These are phyloP conservation scores for Stichopus horrens DNA, from an alignment of 53 echinoderm and acorn worm species.

Conservation along the genomic window DNA sequence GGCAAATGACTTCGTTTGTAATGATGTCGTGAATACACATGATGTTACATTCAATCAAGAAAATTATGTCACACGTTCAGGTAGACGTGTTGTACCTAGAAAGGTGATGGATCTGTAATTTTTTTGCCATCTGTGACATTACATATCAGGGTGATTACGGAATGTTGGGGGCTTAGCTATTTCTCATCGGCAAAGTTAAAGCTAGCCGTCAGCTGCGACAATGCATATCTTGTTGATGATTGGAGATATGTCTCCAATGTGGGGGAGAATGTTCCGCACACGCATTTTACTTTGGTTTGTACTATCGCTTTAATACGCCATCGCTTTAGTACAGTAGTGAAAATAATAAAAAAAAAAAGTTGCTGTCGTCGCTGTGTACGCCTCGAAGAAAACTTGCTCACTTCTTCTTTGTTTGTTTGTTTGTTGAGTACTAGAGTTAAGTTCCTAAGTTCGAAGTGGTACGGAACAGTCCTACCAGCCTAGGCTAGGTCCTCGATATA, in stretches of 20 bases:
- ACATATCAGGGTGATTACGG: neutral
- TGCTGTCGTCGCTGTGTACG: neutral
- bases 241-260: slow-evolving; percentile 16
- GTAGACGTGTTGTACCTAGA: slow-evolving; percentile 35
- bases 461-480: no score
- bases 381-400: neutral
- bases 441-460: no score
- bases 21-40: neutral
- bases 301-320: no score
- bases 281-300: no score
- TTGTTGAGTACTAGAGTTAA: no score
- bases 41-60: neutral
- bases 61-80: slow-evolving; percentile 20
- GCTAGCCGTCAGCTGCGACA: neutral
- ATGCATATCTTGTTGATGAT: neutral
- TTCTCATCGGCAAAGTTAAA: no score
- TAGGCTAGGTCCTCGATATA: no score
- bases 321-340: no score
- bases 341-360: no score
- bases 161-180: neutral
- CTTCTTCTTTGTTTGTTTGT: no score
- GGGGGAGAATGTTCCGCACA: slow-evolving; percentile 26
- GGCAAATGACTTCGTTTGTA: slow-evolving; percentile 4
- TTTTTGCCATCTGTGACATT: neutral
- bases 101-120: neutral